Conservation (phyloP, 2,888 invertebrate genomes). For the Coelopa pilipes region DNA sequence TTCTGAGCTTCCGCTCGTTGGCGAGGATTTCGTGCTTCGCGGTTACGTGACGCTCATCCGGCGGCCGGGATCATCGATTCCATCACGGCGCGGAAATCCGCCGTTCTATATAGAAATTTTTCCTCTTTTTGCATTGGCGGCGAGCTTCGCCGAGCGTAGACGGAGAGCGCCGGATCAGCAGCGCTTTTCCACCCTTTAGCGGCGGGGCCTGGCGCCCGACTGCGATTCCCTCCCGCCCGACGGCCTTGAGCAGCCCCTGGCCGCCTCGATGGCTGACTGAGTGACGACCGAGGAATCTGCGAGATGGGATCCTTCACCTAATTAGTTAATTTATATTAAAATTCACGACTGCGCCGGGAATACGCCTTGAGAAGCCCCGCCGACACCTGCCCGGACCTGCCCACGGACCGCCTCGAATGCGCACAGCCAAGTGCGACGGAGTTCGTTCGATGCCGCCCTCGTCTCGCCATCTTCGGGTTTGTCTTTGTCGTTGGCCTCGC, state of each 20-base stretch:
- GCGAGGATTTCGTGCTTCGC: background rate
- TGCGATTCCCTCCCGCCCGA: no score
- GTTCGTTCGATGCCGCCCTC: background rate
- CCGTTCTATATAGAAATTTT: background rate
- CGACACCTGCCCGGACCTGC: background rate
- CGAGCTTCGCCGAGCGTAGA: no score
- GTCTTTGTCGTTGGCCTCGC: background rate
- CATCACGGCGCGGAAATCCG: background rate
- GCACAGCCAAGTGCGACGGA: background rate
- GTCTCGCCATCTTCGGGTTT: no score
- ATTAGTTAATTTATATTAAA: conserved; percentile 44
- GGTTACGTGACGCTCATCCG: conserved; percentile 11
- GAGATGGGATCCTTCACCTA: conserved; percentile 18
- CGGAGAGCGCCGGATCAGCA: no score
- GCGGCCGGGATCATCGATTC: conserved; percentile 10
- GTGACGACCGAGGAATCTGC: background rate
- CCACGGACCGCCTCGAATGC: background rate
- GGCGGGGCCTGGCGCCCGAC: no score
- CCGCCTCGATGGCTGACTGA: background rate
- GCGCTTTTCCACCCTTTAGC: no score
- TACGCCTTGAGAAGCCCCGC: background rate
- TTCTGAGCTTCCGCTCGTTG: conserved; percentile 1
- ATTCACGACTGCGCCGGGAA: conserved; percentile 40
- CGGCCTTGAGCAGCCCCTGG: no score
- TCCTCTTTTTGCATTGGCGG: background rate